These are phyloP conservation scores for Drepanosiphum platanoidis DNA, from an alignment of 2,888 invertebrate genomes.

Conservation along the genomic window DNA sequence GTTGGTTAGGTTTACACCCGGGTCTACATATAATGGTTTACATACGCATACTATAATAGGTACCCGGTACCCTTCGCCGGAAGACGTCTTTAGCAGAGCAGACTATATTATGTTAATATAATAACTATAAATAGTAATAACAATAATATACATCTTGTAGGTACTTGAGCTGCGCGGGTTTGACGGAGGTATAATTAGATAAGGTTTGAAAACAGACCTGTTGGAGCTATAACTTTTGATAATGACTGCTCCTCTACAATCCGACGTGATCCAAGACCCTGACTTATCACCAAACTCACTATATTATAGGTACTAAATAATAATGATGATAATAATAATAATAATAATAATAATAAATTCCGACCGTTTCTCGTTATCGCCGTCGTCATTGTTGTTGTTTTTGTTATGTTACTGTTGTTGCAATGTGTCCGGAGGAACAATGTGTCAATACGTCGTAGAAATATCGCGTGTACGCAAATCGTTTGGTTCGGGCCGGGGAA, in stretches of 20 bases:
- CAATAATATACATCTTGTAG: too few relatives aligned
- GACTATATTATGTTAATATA: too few relatives aligned
- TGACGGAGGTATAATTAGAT: constrained; percentile 1
- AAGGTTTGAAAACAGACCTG: background rate
- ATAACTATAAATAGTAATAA: too few relatives aligned
- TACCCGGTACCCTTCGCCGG: too few relatives aligned
- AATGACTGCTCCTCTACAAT: background rate
- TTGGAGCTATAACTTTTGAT: background rate
- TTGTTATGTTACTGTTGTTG: background rate
- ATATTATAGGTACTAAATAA: background rate
- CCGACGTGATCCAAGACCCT: background rate
- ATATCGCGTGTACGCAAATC: background rate
- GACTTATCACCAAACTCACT: background rate
- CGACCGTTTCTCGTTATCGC: too few relatives aligned
- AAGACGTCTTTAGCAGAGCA: too few relatives aligned
- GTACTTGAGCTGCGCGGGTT: background rate
- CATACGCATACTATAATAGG: too few relatives aligned
- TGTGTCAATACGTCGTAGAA: background rate
- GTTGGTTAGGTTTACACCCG: too few relatives aligned
- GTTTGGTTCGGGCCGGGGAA: background rate
- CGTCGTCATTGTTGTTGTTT: background rate
- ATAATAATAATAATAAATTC: too few relatives aligned
- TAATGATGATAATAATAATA: background rate
- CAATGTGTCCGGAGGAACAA: background rate
- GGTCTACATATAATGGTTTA: too few relatives aligned